Base-by-base conservation (phyloP, 2,888 invertebrate genomes). In the Palloptera scutellata region DNA sequence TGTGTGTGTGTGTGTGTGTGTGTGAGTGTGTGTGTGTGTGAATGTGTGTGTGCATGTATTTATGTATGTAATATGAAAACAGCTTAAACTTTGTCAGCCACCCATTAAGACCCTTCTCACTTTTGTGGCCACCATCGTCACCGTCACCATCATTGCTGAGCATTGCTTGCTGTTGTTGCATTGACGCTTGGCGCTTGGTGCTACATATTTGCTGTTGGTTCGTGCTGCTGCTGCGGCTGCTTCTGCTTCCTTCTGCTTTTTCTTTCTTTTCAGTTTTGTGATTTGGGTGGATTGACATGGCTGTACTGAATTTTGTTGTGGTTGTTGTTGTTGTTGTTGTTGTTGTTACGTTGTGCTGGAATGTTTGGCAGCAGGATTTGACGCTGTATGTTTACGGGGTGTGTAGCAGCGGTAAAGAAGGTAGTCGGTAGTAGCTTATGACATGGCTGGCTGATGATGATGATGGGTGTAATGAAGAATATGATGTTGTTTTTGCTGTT, bases 1-100 rank as follows among this genome's bases (percentile, higher is more conserved):
- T 30, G 6, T 30, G 6, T 30, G 30, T 30, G 6, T 30, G 6
- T 30, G 30, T 30, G 30, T 30, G 2, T 30, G 30, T 6, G 9
- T 20, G 6, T 6, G 6, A 4, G 30, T 30, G 6, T 30, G 6
- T 30, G 30, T 30, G 6, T 30, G 6, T 30, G 30, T 30, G 30
- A 57, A n/a, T 57, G 9, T 20, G 6, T 6, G 6, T 30, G 30
- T 30, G 6, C 6, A 30, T 30, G 30, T 30, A 30, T 30, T 4
- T 30, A 6, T 30, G 30, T 30, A 4, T 30, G 30, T 6, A 30
- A 30, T 30, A 30, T 30, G 57, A 51, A 45, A 57, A 61, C 57
- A 78, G 79, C 79, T 79, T 78, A 76, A 79, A 76, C 77, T 76
- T 76, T 77, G 79, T 77, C 79, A 79, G 79, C 79, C 79, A 79